phyloP scores from a whole-genome alignment of 2,888 invertebrate species.

The Agriopis marginaria region DNA sequence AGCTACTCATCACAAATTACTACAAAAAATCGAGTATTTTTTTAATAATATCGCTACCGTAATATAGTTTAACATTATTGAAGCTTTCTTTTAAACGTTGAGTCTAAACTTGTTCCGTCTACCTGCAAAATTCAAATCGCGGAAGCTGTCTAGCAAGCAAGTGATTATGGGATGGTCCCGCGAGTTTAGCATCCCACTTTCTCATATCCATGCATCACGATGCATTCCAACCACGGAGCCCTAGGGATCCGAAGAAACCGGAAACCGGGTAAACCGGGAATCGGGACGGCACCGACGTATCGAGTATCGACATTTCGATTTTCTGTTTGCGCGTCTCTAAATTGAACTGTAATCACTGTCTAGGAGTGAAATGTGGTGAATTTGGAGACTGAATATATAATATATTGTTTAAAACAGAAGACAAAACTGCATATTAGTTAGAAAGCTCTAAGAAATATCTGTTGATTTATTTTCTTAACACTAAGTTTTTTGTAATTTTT shows the following conservation, averaged over 20 bases:
- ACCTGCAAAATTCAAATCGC: constrained; percentile 29
- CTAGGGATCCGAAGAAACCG: constrained; percentile 50
- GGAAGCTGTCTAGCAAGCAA: constrained; percentile 56
- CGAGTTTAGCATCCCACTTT: constrained; percentile 65
- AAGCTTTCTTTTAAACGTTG: not conserved
- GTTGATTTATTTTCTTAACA: too few relatives aligned
- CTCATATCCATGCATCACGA: constrained; percentile 76
- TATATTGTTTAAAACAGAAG: constrained; percentile 2
- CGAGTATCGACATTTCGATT: constrained; percentile 51
- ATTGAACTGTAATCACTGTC: constrained; percentile 47
- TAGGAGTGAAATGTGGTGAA: constrained; percentile 30
- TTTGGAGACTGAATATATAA: constrained; percentile 4
- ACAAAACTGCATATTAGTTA: not conserved
- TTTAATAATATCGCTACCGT: not conserved
- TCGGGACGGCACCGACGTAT: constrained; percentile 53
- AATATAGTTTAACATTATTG: too few relatives aligned
- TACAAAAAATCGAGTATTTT: not conserved
- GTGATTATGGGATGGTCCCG: constrained; percentile 72
- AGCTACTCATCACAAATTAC: too few relatives aligned
- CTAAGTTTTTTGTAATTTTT: too few relatives aligned
- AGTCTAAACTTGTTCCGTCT: constrained; percentile 9
- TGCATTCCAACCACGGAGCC: constrained; percentile 70
- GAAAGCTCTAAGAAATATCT: not conserved
- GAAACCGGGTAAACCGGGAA: constrained; percentile 49
- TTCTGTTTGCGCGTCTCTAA: constrained; percentile 46